phyloP scores from a whole-genome alignment of 2,797 vertebrate genomes.

The Sebastes wilsoni region DNA sequence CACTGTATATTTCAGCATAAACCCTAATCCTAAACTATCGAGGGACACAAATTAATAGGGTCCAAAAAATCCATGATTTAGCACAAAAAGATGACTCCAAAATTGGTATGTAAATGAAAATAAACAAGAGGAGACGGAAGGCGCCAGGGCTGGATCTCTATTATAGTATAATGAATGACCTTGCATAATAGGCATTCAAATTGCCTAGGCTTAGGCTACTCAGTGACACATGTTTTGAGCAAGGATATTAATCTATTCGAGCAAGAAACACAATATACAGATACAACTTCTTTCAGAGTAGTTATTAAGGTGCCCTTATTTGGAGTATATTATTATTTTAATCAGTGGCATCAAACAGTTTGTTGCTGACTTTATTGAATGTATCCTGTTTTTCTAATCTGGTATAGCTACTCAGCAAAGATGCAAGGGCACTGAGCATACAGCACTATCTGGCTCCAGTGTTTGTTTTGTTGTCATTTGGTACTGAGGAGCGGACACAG shows the following conservation, averaged over 20 bases:
- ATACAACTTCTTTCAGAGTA: slow-evolving; percentile 6
- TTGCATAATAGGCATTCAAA: slow-evolving; percentile 37
- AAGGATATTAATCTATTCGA: slow-evolving; percentile 12
- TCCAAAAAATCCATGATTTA: slow-evolving; percentile 3
- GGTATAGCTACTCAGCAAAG: background rate
- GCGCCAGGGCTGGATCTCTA: background rate
- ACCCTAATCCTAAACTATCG: slow-evolving; percentile 2
- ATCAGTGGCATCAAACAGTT: slow-evolving; percentile 27
- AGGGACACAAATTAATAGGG: background rate
- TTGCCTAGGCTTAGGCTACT: background rate
- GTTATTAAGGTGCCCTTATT: slow-evolving; percentile 14
- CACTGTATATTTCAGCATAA: background rate
- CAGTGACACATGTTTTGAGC: slow-evolving; percentile 23
- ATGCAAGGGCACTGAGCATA: background rate
- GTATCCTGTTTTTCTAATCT: background rate
- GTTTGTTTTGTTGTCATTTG: slow-evolving; percentile 8
- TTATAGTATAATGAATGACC: slow-evolving; percentile 37
- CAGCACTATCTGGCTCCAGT: background rate
- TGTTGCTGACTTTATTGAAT: background rate
- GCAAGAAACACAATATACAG: background rate
- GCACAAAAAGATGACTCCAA: background rate
- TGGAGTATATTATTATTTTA: slow-evolving; percentile 20
- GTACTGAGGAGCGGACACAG: background rate
- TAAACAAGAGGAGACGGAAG: slow-evolving; percentile 12
- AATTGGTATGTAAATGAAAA: slow-evolving; percentile 34